Evolutionary conservation across 2,888 invertebrate species (phyloP).

Genomic region (Tillus elongatus): DNA sequence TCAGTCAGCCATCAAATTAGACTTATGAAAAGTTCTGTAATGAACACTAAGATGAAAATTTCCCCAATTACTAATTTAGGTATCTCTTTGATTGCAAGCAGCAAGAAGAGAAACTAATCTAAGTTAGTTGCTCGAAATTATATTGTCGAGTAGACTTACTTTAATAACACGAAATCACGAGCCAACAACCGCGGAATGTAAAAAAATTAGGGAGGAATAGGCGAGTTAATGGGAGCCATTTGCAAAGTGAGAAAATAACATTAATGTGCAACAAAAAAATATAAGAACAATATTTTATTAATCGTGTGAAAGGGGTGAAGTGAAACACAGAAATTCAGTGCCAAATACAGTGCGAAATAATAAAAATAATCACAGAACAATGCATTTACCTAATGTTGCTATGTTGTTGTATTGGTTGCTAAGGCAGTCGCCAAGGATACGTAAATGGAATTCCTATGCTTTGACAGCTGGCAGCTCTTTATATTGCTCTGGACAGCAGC

Average conservation of each 20-base stretch:
- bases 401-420: constrained; percentile 46
- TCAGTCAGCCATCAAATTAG: too few relatives aligned
- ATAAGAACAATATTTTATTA: constrained; percentile 11
- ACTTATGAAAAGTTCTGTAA: too few relatives aligned
- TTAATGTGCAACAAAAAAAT: constrained; percentile 7
- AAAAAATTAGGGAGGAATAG: too few relatives aligned
- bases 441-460: constrained; percentile 35
- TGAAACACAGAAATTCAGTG: constrained; percentile 16
- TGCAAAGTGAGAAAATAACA: constrained; percentile 30
- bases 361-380: constrained; percentile 25
- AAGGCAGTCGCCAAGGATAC: constrained; percentile 45
- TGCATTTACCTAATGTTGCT: constrained; percentile 42
- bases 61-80: constrained; percentile 27
- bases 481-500: background rate
- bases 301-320: constrained; percentile 20
- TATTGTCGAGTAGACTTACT: too few relatives aligned
- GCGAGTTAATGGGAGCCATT: constrained; percentile 34
- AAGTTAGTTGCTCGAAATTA: too few relatives aligned
- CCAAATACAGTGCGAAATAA: too few relatives aligned
- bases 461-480: constrained; percentile 40
- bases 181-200: too few relatives aligned
- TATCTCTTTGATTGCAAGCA: constrained; percentile 24
- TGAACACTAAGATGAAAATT: too few relatives aligned
- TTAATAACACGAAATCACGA: too few relatives aligned
- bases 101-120: constrained; percentile 23